Evolutionary conservation across 2,888 invertebrate genomes (phyloP), one percentile per base, ranked within the genome.

Genomic region (Ametastegia equiseti): DNA sequence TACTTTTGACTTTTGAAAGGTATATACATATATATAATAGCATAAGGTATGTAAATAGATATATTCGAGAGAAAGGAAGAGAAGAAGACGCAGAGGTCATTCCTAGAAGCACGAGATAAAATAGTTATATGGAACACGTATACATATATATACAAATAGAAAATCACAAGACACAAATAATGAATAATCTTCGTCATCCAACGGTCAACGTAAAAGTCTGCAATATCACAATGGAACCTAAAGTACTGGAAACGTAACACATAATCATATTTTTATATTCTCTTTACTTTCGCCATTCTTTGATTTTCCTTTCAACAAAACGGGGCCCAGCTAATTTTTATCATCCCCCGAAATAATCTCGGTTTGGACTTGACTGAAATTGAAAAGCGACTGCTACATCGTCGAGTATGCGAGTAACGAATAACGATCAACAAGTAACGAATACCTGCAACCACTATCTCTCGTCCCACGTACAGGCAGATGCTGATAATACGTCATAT

Each of bases 241-340:
- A 80, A 73, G 65, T 54, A 60, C 57, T 60, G 71, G 57, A 65
- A 57, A 71, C 39, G 71, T 54, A 85, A 83, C 77, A 87, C 86
- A 87, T 84, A 85, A 87, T 85, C 86, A 85, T 88, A 88, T 88
- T 88, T 88, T 89, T 89, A 83, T 87, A 89, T 89, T 87, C 84
- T 86, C 88, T 87, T 85, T 54, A 7, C 36, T 71, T 71, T 27
- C 19, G n/a, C 11, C 27, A 27, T 54, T 54, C 33, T 54, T 33
- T 19, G 4, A 47, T 15, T 71, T 67, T 2, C 19, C 11, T 42
- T 67, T 39, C 42, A 78, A 78, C 9, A 9, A 39, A 45, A 42
- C 42, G 60, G 63, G 78, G 78, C 63, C 63, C 78, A 78, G 78
- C 42, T 15, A 63, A 78, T 78, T 78, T 42, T 42, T 42, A 50